Evolutionary conservation across 2,888 invertebrate genomes (phyloP).

Genomic region (Colostygia pectinataria): DNA sequence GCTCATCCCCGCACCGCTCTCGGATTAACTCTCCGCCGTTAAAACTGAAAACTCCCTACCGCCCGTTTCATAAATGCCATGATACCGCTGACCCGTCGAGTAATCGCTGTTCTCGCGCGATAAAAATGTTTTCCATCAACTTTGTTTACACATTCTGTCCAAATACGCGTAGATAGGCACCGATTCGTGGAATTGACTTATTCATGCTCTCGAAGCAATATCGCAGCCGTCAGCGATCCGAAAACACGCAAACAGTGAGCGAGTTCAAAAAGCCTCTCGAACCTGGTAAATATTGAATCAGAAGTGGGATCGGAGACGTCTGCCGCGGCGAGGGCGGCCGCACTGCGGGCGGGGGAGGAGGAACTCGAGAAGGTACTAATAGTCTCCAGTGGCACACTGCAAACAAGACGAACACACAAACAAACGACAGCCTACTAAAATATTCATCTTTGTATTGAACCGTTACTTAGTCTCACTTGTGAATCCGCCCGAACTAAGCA

Average conservation of each 20-base stretch:
- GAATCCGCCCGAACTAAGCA: conserved; percentile 36
- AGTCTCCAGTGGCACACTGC: conserved; percentile 82
- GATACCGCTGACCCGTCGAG: conserved; percentile 33
- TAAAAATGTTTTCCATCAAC: conserved; percentile 47
- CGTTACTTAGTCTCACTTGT: conserved; percentile 47
- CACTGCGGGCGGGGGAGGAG: conserved; percentile 33
- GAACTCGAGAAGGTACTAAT: conserved; percentile 59
- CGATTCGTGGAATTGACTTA: conserved; percentile 73
- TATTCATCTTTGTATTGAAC: conserved; percentile 71
- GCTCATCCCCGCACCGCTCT: conserved; percentile 61
- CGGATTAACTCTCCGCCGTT: conserved; percentile 65
- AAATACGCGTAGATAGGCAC: conserved; percentile 62
- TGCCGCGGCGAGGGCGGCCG: conserved; percentile 50
- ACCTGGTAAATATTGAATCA: conserved; percentile 82
- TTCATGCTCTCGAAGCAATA: conserved; percentile 79
- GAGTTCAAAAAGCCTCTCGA: conserved; percentile 81
- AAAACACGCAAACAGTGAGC: conserved; percentile 79
- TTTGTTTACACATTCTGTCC: conserved; percentile 62
- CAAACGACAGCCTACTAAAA: conserved; percentile 68
- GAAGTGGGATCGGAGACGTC: conserved; percentile 80
- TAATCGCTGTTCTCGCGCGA: conserved; percentile 33
- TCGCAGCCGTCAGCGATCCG: conserved; percentile 80
- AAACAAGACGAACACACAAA: conserved; percentile 73
- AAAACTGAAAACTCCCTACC: conserved; percentile 58
- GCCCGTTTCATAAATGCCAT: conserved; percentile 53